Evolutionary conservation across 1,140 invertebrate genomes (phyloP).

Genomic region (Homarus americanus): DNA sequence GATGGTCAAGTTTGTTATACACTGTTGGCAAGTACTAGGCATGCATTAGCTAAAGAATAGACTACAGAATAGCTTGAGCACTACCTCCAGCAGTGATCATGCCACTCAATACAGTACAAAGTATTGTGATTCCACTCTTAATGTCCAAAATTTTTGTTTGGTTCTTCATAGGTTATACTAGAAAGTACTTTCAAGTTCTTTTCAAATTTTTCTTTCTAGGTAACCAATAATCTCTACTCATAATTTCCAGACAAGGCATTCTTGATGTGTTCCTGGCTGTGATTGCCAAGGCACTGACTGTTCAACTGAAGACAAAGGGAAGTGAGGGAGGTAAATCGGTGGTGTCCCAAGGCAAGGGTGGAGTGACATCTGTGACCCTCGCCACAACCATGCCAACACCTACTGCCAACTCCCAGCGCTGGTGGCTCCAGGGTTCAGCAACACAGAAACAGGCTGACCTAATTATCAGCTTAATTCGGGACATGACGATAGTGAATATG

Average conservation of each 20-base stretch:
- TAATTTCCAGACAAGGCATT: constrained; percentile 81
- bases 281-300: constrained; percentile 90
- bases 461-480: constrained; percentile 91
- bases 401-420: constrained; percentile 81
- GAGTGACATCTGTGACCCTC: constrained; percentile 82
- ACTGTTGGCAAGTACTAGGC: no score
- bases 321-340: constrained; percentile 79
- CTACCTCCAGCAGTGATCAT: no score
- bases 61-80: no score
- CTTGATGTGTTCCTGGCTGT: constrained; percentile 92
- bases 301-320: constrained; percentile 92
- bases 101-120: no score
- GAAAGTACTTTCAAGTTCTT: no score
- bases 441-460: constrained; percentile 90
- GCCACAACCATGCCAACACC: constrained; percentile 82
- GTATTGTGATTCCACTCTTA: no score
- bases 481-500: constrained; percentile 91
- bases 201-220: no score
- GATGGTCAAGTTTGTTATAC: no score
- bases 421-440: constrained; percentile 93
- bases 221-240: background rate
- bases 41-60: no score
- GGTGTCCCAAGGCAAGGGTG: constrained; percentile 79
- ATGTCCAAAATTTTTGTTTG: no score
- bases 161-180: no score